Evolutionary conservation across 2,888 invertebrate genomes (phyloP).

Genomic region (Cerastis rubricosa): DNA sequence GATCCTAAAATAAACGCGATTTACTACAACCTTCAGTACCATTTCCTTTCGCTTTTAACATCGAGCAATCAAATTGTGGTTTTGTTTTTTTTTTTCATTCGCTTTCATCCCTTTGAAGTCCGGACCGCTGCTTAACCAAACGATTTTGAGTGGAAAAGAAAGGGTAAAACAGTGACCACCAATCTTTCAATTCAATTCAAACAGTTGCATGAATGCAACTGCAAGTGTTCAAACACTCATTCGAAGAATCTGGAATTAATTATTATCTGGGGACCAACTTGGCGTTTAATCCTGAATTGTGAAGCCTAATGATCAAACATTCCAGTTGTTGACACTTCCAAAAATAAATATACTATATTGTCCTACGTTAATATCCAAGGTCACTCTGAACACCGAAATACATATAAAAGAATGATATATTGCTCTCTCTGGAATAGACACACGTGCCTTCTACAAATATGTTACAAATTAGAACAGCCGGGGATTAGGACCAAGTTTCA

Average conservation of each 20-base stretch:
- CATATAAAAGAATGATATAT: constrained; percentile 48
- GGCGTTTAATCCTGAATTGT: neutral
- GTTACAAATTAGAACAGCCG: constrained; percentile 31
- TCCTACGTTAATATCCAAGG: constrained; percentile 18
- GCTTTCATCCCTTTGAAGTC: neutral
- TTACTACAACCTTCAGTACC: neutral
- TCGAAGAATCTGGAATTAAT: neutral
- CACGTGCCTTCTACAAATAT: constrained; percentile 29
- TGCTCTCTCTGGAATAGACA: constrained; percentile 17
- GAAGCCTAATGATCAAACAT: neutral
- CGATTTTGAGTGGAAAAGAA: neutral
- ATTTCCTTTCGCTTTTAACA: constrained; percentile 4
- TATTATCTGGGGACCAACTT: neutral
- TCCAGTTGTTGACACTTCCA: neutral
- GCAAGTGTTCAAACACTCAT: no score
- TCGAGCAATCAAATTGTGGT: neutral
- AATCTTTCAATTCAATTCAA: no score
- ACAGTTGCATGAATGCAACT: no score
- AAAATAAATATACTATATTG: constrained; percentile 2
- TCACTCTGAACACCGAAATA: neutral
- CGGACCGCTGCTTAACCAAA: neutral
- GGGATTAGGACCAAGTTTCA: constrained; percentile 16
- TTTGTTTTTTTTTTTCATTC: neutral
- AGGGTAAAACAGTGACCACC: neutral
- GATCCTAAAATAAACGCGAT: neutral